A percentile compares a stretch with the other conserved stretches of the same genome.
Conservation (phyloP, 92 coral and sea anemone species). For the Zoanthus solanderi region DNA sequence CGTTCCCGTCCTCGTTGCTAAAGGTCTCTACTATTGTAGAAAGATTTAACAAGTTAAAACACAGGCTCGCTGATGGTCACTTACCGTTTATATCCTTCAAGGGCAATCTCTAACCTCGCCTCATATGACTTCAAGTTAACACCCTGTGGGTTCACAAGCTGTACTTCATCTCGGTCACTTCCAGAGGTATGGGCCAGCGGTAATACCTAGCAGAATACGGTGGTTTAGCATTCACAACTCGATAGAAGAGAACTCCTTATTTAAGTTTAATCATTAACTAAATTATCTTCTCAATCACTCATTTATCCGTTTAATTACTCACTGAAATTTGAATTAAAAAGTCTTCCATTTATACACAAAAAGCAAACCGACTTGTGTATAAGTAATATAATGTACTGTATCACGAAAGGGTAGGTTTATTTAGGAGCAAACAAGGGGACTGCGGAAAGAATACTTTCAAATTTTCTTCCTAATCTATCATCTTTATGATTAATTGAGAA, state of each 20-base stretch:
- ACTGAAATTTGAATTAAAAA: background rate
- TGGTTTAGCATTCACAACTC: background rate
- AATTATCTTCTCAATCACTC: background rate
- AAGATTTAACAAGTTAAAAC: no score
- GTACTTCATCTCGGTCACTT: constrained; percentile 87
- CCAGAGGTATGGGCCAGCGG: constrained; percentile 93
- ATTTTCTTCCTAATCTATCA: no score
- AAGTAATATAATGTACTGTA: background rate
- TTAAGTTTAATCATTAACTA: background rate
- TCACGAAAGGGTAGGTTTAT: background rate
- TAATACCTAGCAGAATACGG: constrained; percentile 58
- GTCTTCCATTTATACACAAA: background rate
- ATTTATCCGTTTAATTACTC: background rate
- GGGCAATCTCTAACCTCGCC: constrained; percentile 76
- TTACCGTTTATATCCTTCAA: constrained; percentile 74
- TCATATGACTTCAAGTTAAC: constrained; percentile 89
- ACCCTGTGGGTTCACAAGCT: constrained; percentile 87
- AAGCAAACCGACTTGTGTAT: background rate
- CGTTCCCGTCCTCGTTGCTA: no score
- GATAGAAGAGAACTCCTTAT: background rate
- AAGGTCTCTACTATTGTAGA: no score
- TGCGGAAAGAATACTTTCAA: background rate
- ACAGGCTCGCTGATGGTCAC: background rate
- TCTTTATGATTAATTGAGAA: no score
- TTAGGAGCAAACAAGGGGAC: background rate